phyloP scores from a whole-genome alignment of 2,797 vertebrate species.

The Platyrinchus mystaceus region DNA sequence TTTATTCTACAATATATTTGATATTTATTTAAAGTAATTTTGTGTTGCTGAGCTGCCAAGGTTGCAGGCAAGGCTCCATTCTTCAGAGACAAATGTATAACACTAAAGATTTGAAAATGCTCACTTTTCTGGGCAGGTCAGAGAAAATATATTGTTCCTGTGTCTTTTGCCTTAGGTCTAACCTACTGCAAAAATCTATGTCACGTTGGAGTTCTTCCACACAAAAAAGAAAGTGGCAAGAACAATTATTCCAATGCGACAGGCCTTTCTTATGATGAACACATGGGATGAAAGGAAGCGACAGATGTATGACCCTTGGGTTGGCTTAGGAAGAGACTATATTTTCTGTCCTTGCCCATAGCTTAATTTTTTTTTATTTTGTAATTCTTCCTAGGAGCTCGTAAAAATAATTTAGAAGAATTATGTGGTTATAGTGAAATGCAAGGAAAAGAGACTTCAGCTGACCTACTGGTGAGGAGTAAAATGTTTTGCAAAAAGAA shows the following conservation, averaged over 20 bases:
- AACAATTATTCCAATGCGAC: not conserved
- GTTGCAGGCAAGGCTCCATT: not conserved
- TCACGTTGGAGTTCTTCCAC: not conserved
- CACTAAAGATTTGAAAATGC: slow-evolving; percentile 1
- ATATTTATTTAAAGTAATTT: slow-evolving; percentile 43
- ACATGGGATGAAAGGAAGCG: not conserved
- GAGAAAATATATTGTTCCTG: not conserved
- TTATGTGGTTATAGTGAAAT: not conserved
- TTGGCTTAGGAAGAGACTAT: not conserved
- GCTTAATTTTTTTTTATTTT: not conserved
- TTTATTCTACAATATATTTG: not conserved
- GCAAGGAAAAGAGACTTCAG: not conserved
- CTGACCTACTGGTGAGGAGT: not conserved
- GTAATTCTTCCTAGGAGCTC: not conserved
- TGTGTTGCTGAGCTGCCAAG: not conserved
- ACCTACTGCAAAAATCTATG: not conserved
- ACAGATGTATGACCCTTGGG: not conserved
- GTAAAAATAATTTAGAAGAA: not conserved
- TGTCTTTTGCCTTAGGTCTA: not conserved
- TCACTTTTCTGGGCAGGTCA: not conserved
- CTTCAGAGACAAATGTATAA: not conserved
- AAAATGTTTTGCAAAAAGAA: not conserved
- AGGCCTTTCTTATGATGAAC: not conserved
- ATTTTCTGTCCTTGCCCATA: not conserved
- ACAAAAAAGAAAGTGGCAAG: not conserved